These are phyloP conservation scores for Noctua fimbriata DNA, from an alignment of 2,888 invertebrate genomes.

Conservation along the genomic window DNA sequence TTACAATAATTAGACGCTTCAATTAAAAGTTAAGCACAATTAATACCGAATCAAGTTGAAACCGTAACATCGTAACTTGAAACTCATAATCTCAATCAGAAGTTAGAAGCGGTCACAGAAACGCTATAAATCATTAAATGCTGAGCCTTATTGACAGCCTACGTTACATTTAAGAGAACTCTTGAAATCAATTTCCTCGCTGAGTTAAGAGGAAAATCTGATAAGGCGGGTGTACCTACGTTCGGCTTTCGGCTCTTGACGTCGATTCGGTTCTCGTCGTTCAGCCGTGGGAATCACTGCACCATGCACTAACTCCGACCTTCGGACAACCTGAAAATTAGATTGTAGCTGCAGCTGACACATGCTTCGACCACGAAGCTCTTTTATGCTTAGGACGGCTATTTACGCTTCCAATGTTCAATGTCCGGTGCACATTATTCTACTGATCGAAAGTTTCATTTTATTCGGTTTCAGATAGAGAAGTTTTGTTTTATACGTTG, in stretches of 20 bases:
- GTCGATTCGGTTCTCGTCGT: conserved; percentile 55
- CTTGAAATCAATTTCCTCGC: conserved; percentile 86
- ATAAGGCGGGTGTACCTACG: conserved; percentile 70
- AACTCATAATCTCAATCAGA: conserved; percentile 70
- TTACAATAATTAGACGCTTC: conserved; percentile 21
- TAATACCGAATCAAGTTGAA: conserved; percentile 54
- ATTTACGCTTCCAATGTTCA: conserved; percentile 47
- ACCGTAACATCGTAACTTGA: conserved; percentile 58
- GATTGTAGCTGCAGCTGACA: conserved; percentile 83
- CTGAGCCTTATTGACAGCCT: conserved; percentile 78
- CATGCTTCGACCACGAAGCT: conserved; percentile 70
- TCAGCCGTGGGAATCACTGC: conserved; percentile 63
- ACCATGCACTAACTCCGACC: conserved; percentile 75
- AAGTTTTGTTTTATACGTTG: neutral
- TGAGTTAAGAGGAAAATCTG: conserved; percentile 81
- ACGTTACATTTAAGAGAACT: conserved; percentile 79
- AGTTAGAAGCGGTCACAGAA: conserved; percentile 68
- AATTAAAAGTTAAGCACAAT: conserved; percentile 56
- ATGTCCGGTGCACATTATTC: conserved; percentile 52
- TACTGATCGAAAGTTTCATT: neutral
- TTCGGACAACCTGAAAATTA: conserved; percentile 85
- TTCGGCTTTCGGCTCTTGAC: conserved; percentile 58
- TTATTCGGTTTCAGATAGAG: conserved; percentile 1
- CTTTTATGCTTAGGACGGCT: conserved; percentile 68
- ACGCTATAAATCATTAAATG: conserved; percentile 78